These are phyloP conservation scores for Chionoecetes opilio DNA, from an alignment of 1,140 invertebrate species.

Conservation along the genomic window DNA sequence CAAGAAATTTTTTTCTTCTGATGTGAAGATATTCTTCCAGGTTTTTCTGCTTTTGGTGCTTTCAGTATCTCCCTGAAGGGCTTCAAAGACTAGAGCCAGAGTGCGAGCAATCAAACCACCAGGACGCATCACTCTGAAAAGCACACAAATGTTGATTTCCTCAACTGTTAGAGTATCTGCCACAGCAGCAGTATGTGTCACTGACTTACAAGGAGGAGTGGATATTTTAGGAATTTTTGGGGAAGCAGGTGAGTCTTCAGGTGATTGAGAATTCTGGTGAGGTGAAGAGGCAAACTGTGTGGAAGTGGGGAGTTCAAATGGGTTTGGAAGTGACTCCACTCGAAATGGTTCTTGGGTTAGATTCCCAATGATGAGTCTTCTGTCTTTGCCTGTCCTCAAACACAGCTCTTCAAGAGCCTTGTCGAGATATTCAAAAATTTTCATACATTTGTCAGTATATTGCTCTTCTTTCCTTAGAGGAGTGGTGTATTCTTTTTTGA, in stretches of 20 bases:
- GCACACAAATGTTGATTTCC: slow-evolving; percentile 22
- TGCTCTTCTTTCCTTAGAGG: neutral
- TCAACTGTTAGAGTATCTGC: neutral
- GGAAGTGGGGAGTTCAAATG: neutral
- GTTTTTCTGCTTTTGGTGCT: neutral
- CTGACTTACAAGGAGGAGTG: no score
- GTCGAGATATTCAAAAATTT: slow-evolving; percentile 7
- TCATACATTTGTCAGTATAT: neutral
- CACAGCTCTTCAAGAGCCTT: neutral
- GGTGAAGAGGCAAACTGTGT: neutral
- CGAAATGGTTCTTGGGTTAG: no score
- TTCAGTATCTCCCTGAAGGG: neutral
- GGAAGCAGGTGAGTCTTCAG: neutral
- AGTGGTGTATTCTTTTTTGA: slow-evolving; percentile 40
- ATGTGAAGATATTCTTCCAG: neutral
- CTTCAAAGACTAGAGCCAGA: neutral
- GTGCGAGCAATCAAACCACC: neutral
- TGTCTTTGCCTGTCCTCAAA: neutral
- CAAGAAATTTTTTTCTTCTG: neutral
- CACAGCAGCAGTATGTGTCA: no score
- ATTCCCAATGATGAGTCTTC: neutral
- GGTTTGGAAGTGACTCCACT: neutral
- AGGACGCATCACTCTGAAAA: slow-evolving; percentile 39
- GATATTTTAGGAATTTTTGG: no score
- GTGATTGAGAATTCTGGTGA: neutral